phyloP scores from a whole-genome alignment of 2,113 vertebrate genomes.

The Chaetodon trifascialis region DNA sequence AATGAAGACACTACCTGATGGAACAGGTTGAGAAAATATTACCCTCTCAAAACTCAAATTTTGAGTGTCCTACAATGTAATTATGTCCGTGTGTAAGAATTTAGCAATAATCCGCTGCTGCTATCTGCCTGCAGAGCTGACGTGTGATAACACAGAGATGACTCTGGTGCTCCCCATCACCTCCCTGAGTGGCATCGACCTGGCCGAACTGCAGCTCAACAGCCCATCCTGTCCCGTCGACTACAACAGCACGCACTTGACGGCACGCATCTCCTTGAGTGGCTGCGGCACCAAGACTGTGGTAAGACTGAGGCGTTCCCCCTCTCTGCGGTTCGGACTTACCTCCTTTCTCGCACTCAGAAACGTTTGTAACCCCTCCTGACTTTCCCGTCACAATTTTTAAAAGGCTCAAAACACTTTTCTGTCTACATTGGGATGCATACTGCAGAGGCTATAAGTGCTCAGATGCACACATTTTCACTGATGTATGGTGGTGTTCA shows the following conservation, averaged over 20 bases:
- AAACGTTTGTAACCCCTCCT: background rate
- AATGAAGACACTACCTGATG: slow-evolving; percentile 66
- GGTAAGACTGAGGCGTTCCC: slow-evolving; percentile 58
- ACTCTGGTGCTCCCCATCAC: slow-evolving; percentile 73
- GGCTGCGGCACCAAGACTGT: slow-evolving; percentile 80
- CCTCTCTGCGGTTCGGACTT: background rate
- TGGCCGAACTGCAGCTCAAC: slow-evolving; percentile 79
- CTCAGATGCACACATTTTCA: no score
- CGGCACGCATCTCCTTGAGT: slow-evolving; percentile 62
- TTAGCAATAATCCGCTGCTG: background rate
- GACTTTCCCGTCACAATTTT: no score
- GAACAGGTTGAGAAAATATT: slow-evolving; percentile 72
- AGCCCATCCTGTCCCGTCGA: slow-evolving; percentile 74
- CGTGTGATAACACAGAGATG: slow-evolving; percentile 72
- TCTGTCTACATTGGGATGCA: no score
- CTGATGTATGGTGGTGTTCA: no score
- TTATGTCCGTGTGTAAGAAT: background rate
- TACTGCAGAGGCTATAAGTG: background rate
- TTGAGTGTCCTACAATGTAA: rapidly evolving
- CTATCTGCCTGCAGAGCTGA: slow-evolving; percentile 68
- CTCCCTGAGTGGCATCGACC: slow-evolving; percentile 62
- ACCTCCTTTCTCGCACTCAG: background rate
- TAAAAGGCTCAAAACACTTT: no score
- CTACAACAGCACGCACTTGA: slow-evolving; percentile 78
- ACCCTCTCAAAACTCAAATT: background rate